phyloP scores from a whole-genome alignment of 2,888 invertebrate genomes.

The Epinotia bilunana region DNA sequence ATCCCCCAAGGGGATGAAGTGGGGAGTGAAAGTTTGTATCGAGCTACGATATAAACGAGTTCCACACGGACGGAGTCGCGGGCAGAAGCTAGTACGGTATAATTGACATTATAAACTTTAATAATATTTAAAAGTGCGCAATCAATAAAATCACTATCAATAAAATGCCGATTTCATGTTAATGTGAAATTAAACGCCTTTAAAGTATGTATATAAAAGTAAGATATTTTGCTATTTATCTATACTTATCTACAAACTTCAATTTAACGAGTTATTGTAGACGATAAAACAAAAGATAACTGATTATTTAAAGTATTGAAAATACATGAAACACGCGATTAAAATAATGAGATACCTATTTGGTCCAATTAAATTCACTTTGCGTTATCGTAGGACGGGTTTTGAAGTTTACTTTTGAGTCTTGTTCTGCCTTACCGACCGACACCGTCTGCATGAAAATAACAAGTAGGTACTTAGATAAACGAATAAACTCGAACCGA shows the following conservation, averaged over 20 bases:
- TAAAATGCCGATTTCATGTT: conserved; percentile 2
- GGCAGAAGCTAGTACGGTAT: too few relatives aligned
- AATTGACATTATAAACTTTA: not conserved
- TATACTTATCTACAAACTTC: conserved; percentile 11
- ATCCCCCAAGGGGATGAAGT: too few relatives aligned
- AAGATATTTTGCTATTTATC: not conserved
- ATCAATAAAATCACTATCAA: not conserved
- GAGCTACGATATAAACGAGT: too few relatives aligned
- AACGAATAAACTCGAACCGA: too few relatives aligned
- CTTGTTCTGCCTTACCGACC: not conserved
- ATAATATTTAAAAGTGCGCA: conserved; percentile 1
- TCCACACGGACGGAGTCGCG: too few relatives aligned
- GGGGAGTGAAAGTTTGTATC: too few relatives aligned
- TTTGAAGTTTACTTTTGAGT: conserved; percentile 34
- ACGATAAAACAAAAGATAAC: conserved; percentile 33
- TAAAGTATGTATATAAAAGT: conserved; percentile 1
- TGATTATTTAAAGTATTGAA: conserved; percentile 35
- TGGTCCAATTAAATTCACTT: conserved; percentile 45
- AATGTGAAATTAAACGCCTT: not conserved
- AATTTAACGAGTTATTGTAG: conserved; percentile 20
- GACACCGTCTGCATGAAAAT: not conserved
- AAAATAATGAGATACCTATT: conserved; percentile 47
- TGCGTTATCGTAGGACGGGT: conserved; percentile 45
- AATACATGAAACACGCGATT: conserved; percentile 40
- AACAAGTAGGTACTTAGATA: not conserved